These are phyloP conservation scores for Drosophila obscura DNA, from an alignment of 1,140 invertebrate genomes.

Conservation along the genomic window DNA sequence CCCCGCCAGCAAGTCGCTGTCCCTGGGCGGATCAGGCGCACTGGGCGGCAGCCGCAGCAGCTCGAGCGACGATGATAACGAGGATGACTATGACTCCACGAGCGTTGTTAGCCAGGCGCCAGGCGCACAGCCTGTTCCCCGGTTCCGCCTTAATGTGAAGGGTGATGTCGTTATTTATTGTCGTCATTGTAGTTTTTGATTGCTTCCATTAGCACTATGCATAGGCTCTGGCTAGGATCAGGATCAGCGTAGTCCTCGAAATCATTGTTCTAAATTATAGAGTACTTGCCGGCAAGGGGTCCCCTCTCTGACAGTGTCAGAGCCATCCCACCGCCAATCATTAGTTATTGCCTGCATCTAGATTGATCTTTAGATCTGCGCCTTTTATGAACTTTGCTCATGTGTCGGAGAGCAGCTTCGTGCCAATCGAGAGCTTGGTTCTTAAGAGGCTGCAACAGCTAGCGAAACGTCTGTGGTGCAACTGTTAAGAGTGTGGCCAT, in stretches of 20 bases:
- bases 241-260: slow-evolving; percentile 32
- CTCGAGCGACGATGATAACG: slow-evolving; percentile 65
- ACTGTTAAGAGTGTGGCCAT: no score
- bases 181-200: slow-evolving; percentile 3
- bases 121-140: slow-evolving; percentile 56
- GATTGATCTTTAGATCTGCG: slow-evolving; percentile 8
- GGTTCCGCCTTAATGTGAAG: slow-evolving; percentile 69
- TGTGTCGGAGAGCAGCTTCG: background rate
- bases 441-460: slow-evolving; percentile 16
- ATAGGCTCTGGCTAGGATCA: slow-evolving; percentile 4
- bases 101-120: background rate
- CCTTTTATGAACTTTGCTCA: slow-evolving; percentile 8
- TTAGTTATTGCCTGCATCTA: background rate
- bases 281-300: no score
- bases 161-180: slow-evolving; percentile 48
- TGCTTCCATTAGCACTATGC: background rate
- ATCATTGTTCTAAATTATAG: slow-evolving; percentile 54
- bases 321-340: background rate
- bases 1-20: slow-evolving; percentile 65
- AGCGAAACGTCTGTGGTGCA: slow-evolving; percentile 17
- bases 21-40: slow-evolving; percentile 39
- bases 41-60: slow-evolving; percentile 50
- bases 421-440: background rate
- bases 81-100: slow-evolving; percentile 32
- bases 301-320: background rate